These are phyloP conservation scores for Callinectes sapidus DNA, from an alignment of 2,888 invertebrate genomes.

Conservation along the genomic window DNA sequence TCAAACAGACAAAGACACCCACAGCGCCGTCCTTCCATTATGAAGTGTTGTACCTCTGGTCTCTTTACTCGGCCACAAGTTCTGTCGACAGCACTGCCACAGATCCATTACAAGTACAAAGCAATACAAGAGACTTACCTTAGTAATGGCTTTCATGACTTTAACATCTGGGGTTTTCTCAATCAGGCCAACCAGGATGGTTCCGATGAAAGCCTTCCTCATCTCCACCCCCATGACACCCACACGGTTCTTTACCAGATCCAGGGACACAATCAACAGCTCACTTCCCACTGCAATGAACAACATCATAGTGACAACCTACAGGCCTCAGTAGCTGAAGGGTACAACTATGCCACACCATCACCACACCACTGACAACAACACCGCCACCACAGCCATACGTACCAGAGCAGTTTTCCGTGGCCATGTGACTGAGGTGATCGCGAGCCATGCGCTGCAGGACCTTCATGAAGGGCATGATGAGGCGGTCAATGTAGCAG, in stretches of 20 bases:
- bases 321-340: not conserved
- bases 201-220: constrained; percentile 93
- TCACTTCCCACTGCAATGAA: constrained; percentile 81
- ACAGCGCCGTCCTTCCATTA: too few species aligned
- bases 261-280: constrained; percentile 88
- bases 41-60: too few species aligned
- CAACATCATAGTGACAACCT: not conserved
- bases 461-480: constrained; percentile 93
- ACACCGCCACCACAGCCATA: not conserved
- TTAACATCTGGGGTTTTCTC: constrained; percentile 96
- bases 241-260: constrained; percentile 94
- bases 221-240: constrained; percentile 96
- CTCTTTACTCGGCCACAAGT: too few species aligned
- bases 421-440: constrained; percentile 80
- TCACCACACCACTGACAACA: not conserved
- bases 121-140: constrained; percentile 75
- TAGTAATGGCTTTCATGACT: constrained; percentile 87
- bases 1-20: too few species aligned
- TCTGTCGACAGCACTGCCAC: too few species aligned
- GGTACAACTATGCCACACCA: not conserved
- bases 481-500: constrained; percentile 92
- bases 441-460: constrained; percentile 92
- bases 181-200: constrained; percentile 92
- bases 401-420: constrained; percentile 73
- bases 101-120: not conserved